Conservation (phyloP, 37 sponge, comb jelly and placozoan genomes). For the Petrosia ficiformis region DNA sequence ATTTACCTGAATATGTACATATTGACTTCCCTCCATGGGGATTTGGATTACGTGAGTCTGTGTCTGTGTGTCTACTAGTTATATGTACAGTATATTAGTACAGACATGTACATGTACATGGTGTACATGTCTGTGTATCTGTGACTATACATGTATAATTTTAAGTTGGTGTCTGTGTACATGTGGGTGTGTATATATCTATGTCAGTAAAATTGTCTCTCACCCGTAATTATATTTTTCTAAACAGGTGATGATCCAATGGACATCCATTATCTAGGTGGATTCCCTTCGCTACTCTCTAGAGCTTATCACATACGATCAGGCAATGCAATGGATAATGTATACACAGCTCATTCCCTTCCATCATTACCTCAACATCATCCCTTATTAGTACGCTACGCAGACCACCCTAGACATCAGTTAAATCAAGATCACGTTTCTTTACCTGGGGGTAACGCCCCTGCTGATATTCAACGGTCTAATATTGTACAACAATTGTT, state of each 20-base stretch:
- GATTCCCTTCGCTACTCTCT: slow-evolving; percentile 15
- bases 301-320: slow-evolving; percentile 48
- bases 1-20: slow-evolving; percentile 50
- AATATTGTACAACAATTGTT: slow-evolving; percentile 41
- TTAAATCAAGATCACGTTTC: neutral
- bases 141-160: too few relatives aligned
- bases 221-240: too few relatives aligned
- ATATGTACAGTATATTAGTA: too few relatives aligned
- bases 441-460: neutral
- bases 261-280: too few relatives aligned
- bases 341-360: neutral
- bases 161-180: too few relatives aligned
- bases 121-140: too few relatives aligned
- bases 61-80: too few relatives aligned
- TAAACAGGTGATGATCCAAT: too few relatives aligned
- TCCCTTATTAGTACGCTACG: slow-evolving; percentile 36
- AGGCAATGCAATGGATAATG: slow-evolving; percentile 2
- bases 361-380: slow-evolving; percentile 39
- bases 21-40: slow-evolving; percentile 15
- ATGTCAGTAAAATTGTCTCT: too few relatives aligned
- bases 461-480: neutral
- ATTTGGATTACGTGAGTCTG: neutral
- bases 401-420: neutral
- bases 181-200: too few relatives aligned
- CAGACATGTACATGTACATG: too few relatives aligned